Percentiles rank a stretch among this genome's conserved stretches.
Evolutionary conservation across 2,888 invertebrate genomes (phyloP).

Genomic region (Tipula helvola): DNA sequence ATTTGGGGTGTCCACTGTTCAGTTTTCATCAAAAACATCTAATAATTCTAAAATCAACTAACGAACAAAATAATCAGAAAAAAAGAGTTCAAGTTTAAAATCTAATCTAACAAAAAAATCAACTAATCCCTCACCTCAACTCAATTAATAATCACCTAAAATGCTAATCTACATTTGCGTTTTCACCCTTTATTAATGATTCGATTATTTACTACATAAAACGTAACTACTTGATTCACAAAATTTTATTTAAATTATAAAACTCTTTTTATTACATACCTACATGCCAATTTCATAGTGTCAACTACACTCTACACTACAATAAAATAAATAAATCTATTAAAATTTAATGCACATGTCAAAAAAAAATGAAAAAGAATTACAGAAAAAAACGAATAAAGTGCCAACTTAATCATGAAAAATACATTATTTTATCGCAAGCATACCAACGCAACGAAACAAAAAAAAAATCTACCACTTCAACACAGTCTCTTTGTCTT

Average conservation of each 20-base stretch:
- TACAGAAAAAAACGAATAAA: background rate
- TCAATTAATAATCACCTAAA: background rate
- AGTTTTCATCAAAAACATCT: no score
- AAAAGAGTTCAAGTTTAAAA: background rate
- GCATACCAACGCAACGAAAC: background rate
- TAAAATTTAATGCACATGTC: background rate
- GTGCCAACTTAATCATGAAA: background rate
- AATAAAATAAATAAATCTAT: background rate
- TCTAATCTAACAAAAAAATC: background rate
- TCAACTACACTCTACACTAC: no score
- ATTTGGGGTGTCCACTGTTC: no score
- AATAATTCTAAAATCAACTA: no score
- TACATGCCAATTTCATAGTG: background rate
- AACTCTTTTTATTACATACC: background rate
- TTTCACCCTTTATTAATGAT: background rate
- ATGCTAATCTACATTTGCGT: background rate
- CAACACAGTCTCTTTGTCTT: slow-evolving; percentile 9
- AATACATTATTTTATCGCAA: background rate
- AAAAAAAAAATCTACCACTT: background rate
- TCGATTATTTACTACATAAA: background rate
- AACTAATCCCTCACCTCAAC: background rate
- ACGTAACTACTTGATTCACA: background rate
- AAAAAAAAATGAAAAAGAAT: background rate
- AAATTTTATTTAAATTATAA: background rate
- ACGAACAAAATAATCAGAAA: background rate